Evolutionary conservation across 2,113 vertebrate species (phyloP).

Genomic region (Pantherophis guttatus): DNA sequence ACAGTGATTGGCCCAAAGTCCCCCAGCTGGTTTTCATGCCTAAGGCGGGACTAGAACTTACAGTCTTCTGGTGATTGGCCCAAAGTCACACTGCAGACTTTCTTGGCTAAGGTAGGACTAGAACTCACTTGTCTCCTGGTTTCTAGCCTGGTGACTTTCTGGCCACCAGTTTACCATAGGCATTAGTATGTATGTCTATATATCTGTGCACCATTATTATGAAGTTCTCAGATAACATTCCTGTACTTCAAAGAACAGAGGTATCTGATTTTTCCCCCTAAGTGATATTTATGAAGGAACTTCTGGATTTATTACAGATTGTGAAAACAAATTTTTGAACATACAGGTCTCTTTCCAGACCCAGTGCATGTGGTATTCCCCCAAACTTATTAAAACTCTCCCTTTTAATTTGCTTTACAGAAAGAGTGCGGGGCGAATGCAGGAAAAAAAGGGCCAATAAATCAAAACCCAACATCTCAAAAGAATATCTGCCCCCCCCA

Average conservation of each 20-base stretch:
- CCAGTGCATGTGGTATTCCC: neutral
- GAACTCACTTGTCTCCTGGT: neutral
- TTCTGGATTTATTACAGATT: neutral
- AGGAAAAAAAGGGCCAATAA: neutral
- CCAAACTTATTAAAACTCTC: neutral
- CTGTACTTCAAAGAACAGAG: neutral
- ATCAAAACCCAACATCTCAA: neutral
- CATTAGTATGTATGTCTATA: neutral
- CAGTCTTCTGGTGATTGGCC: neutral
- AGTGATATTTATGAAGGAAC: neutral
- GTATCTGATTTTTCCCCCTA: neutral
- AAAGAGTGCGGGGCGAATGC: neutral
- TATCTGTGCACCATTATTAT: neutral
- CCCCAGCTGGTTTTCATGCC: neutral
- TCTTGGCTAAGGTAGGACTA: neutral
- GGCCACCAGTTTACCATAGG: neutral
- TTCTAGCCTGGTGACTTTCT: neutral
- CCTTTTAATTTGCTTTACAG: neutral
- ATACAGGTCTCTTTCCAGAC: neutral
- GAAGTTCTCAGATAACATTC: neutral
- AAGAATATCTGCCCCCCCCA: neutral
- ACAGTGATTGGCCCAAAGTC: neutral
- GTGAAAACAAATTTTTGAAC: neutral
- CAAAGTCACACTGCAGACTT: neutral
- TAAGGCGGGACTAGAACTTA: neutral